Conservation (phyloP, 2,888 invertebrate species). For the Hanleya hanleyi region DNA sequence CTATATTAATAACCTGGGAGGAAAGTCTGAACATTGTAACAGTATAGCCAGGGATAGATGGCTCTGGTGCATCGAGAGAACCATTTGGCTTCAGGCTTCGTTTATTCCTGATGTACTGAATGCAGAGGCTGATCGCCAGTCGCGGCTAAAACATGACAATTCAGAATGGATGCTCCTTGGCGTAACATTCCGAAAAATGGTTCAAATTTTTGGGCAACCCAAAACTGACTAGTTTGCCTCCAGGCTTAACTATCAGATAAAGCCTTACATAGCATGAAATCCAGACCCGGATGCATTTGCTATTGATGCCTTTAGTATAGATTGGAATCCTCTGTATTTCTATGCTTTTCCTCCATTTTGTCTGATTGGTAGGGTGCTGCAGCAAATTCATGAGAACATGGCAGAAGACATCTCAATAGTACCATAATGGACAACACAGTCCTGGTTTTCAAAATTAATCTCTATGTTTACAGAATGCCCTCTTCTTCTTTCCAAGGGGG, state of each 20-base stretch:
- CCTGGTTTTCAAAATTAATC: constrained; percentile 9
- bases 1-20: not conserved
- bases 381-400: not conserved
- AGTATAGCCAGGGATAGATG: not conserved
- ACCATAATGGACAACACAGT: constrained; percentile 18
- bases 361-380: not conserved
- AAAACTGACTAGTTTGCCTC: constrained; percentile 14
- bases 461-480: constrained; percentile 1
- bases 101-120: not conserved
- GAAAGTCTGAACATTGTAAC: not conserved
- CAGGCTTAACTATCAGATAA: constrained; percentile 8
- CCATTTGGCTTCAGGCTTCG: not conserved
- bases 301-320: not conserved
- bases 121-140: not conserved
- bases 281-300: constrained; percentile 12
- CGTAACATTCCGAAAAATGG: not conserved
- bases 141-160: not conserved
- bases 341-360: not conserved
- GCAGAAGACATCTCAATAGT: not conserved
- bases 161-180: constrained; percentile 6
- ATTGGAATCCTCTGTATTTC: not conserved
- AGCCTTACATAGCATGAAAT: constrained; percentile 1
- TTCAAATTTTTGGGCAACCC: not conserved
- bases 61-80: not conserved
- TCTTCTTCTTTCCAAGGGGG: not conserved